Percentiles rank a stretch among this genome's conserved stretches.
phyloP scores from a whole-genome alignment of 1,140 invertebrate genomes.

The Araneus ventricosus region DNA sequence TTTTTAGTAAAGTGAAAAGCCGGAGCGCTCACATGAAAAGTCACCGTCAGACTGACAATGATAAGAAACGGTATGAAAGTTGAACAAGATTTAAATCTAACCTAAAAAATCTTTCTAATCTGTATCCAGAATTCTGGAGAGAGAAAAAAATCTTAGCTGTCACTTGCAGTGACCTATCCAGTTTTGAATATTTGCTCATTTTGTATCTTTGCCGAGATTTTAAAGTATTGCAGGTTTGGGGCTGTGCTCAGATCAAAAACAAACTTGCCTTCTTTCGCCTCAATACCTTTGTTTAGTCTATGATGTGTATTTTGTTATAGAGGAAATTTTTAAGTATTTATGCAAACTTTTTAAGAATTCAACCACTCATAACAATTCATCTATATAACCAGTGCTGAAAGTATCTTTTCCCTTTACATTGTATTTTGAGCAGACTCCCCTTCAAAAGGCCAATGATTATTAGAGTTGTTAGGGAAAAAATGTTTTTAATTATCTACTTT shows the following conservation, averaged over 20 bases:
- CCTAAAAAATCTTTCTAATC: conserved; percentile 39
- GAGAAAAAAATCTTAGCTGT: conserved; percentile 1
- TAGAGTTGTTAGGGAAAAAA: neutral
- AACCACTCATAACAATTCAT: conserved; percentile 38
- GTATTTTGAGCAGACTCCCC: conserved; percentile 3
- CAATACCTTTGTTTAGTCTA: conserved; percentile 72
- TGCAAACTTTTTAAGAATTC: conserved; percentile 67
- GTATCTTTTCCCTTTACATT: conserved; percentile 23
- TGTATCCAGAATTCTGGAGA: conserved; percentile 60
- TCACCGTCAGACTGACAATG: conserved; percentile 82
- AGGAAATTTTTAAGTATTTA: conserved; percentile 70
- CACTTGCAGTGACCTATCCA: conserved; percentile 23
- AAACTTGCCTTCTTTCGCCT: conserved; percentile 74
- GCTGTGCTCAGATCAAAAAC: conserved; percentile 71
- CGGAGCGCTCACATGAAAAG: conserved; percentile 99
- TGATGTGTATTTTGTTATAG: conserved; percentile 73
- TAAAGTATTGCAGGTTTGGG: conserved; percentile 72
- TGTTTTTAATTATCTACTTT: conserved; percentile 35
- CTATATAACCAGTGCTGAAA: conserved; percentile 60
- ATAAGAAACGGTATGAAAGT: conserved; percentile 73
- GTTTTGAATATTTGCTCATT: conserved; percentile 75
- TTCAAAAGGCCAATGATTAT: conserved; percentile 28
- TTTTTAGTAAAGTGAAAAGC: conserved; percentile 98
- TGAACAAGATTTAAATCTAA: conserved; percentile 50
- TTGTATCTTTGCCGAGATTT: conserved; percentile 73